Evolutionary conservation across 2,113 vertebrate species (phyloP), one percentile per base, ranked within the genome.

Genomic region (Aplodontia rufa): DNA sequence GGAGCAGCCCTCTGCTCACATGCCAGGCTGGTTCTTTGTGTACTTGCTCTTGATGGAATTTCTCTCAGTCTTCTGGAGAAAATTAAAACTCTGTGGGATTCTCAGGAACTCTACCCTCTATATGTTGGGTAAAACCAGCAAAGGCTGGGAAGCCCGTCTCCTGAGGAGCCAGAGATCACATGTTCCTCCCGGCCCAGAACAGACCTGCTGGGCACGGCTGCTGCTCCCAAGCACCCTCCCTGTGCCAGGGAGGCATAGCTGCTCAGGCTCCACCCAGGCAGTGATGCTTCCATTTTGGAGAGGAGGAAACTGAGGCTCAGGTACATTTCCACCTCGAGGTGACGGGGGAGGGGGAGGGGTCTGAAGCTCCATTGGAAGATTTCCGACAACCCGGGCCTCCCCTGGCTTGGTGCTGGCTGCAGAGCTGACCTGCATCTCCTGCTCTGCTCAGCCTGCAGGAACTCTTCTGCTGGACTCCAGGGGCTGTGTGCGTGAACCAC

Each of bases 51-150:
- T 42, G 68, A 26, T 79, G 66, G 51, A 40, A 62, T 79, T 53
- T 94, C 72, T 91, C 32, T 66, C 16, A 49, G 72, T 86, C n/a
- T 94, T 85, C 53, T 12, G 64, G 24, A 92, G 49, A 87, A 42
- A 53, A 42, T 26, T 10, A 64, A 95, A 71, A 51, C 53, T 78
- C 69, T 49, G 10, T 30, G 28, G 87, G n/a, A 62, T 10, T 68
- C n/a, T 19, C 13, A 49, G 45, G 45, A 76, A 60, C n/a, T 28
- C n/a, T 28, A 76, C 42, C 45, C 22, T 88, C 30, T 0, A 62
- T 20, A 62, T 5, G 8, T 55, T 17, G 58, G 51, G 60, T n/a
- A 62, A 89, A 69, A 88, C 62, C 51, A 24, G 13, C 78, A 40
- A 22, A 35, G 4, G 74, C 0, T 4, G 74, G 58, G 3, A 64